Percentiles rank a stretch among this genome's conserved stretches.
phyloP scores from a whole-genome alignment of 2,888 invertebrate species.

The Epinotia demarniana region DNA sequence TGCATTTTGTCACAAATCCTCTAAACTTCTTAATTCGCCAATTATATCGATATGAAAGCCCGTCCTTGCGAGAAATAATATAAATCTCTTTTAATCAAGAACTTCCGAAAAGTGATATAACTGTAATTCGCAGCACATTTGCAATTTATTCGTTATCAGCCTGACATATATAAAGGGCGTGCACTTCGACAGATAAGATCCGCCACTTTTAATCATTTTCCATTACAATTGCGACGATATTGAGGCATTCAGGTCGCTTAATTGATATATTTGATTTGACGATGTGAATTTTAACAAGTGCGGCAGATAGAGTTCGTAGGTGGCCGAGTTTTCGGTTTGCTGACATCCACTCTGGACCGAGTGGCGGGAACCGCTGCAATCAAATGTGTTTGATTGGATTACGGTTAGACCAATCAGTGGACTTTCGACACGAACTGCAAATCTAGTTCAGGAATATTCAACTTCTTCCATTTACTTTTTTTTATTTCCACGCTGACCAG shows the following conservation, averaged over 20 bases:
- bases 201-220: conserved; percentile 17
- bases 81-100: conserved; percentile 12
- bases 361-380: conserved; percentile 19
- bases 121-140: conserved; percentile 22
- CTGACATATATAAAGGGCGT: conserved; percentile 44
- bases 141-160: conserved; percentile 38
- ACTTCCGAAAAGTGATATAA: conserved; percentile 9
- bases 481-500: too few relatives aligned
- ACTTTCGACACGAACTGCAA: conserved; percentile 2
- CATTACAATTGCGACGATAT: conserved; percentile 12
- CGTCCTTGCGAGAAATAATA: conserved; percentile 6
- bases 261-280: conserved; percentile 22
- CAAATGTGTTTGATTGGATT: conserved; percentile 38
- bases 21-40: conserved; percentile 26
- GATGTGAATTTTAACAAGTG: conserved; percentile 1
- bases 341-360: conserved; percentile 19
- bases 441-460: neutral
- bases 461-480: neutral
- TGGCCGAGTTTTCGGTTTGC: conserved; percentile 3
- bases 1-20: conserved; percentile 11
- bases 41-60: conserved; percentile 26
- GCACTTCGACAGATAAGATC: conserved; percentile 34
- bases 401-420: conserved; percentile 27
- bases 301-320: neutral
- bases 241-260: conserved; percentile 12